Conservation (phyloP, 1,140 invertebrate species). For the Drosophila lini region DNA sequence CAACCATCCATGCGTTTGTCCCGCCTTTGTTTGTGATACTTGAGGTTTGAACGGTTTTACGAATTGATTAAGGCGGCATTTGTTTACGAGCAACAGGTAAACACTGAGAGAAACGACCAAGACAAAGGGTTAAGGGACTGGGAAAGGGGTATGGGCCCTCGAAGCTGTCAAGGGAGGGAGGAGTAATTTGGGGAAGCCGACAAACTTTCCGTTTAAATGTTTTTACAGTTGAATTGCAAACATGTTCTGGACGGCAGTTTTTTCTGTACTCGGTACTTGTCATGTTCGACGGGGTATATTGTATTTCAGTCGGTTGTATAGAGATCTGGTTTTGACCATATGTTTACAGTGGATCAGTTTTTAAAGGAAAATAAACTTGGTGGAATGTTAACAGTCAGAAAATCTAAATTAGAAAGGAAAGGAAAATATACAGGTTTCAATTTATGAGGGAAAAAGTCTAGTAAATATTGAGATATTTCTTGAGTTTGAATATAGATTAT, state of each 20-base stretch:
- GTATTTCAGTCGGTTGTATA: not conserved
- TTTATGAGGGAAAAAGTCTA: not conserved
- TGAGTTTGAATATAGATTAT: not conserved
- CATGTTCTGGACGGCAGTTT: conserved; percentile 50
- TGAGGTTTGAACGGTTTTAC: conserved; percentile 68
- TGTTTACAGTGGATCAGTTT: not conserved
- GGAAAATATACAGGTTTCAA: not conserved
- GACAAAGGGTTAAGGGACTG: not conserved
- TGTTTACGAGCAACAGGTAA: conserved; percentile 77
- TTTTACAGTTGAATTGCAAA: conserved; percentile 74
- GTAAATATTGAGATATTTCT: not conserved
- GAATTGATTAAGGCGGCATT: conserved; percentile 77
- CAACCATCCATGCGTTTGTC: conserved; percentile 48
- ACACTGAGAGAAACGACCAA: conserved; percentile 45
- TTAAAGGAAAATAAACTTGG: conserved; percentile 1
- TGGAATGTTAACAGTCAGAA: not conserved
- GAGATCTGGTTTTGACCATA: not conserved
- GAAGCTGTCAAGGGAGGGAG: not conserved
- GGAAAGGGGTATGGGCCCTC: not conserved
- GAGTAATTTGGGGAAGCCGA: conserved; percentile 20
- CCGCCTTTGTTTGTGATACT: conserved; percentile 81
- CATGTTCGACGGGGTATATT: conserved; percentile 16
- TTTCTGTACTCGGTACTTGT: conserved; percentile 10
- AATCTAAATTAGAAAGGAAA: not conserved
- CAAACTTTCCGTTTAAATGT: conserved; percentile 68